Evolutionary conservation across 2,888 invertebrate genomes (phyloP), one percentile per base, ranked within the genome.

Genomic region (Chrysolina haemoptera): DNA sequence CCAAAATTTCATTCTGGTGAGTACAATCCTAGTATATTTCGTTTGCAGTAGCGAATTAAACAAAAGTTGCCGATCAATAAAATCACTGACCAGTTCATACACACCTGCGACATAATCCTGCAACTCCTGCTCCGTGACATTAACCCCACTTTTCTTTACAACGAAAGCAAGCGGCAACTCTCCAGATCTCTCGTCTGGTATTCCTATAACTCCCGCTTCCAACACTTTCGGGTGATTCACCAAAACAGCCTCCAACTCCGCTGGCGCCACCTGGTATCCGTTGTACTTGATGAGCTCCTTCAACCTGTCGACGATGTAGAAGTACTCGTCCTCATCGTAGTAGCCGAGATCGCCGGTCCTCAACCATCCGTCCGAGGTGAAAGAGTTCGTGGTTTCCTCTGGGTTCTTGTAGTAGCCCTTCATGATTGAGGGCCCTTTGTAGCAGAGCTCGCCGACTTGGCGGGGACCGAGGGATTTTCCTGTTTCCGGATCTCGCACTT

Each of bases 231-330:
- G 89, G 88, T 95, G 92, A 50, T 92, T 92, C 68, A 96, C 88
- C 50, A 97, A 86, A 66, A 97, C 84, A n/a, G 92, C 93, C 87
- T 97, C 97, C 43, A 97, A 87, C 88, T 97, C 97, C 0, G 96
- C 96, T 1, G 97, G 97, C 0, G 97, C 94, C 53, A 93, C 92
- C 91, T 93, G 65, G 82, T 92, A 94, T 55, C 94, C 96, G 86
- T 96, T 96, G 84, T 95, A 96, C 87, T 97, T 97, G 83, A 97
- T 97, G 40, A 97, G 91, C 85, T 97, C 96, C 86, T 97, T 97
- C 27, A 96, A 89, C 76, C 97, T 89, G 86, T 96, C 97, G 1
- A 96, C 94, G 77, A 97, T 92, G 82, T 91, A 96, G 87, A 96
- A 94, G 86, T 90, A 93, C 0, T 93, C 93, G 18, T 96, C 92